Base-by-base conservation (phyloP, 2,113 vertebrate genomes). In the Paradisaea rubra region DNA sequence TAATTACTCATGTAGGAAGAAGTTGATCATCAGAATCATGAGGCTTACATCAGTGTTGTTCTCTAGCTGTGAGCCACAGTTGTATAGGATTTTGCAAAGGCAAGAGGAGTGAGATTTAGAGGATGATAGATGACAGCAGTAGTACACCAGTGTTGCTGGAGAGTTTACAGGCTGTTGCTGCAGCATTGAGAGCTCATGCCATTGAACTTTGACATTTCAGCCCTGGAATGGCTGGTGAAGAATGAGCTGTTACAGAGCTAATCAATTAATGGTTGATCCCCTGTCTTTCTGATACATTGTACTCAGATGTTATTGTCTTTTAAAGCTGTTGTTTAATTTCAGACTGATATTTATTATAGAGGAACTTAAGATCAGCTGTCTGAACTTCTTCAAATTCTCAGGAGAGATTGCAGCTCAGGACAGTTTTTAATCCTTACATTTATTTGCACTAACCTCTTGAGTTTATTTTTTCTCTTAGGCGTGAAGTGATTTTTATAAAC, bases 401-500 rank as follows among this genome's bases (percentile, higher is more conserved):
- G 68, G 31, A 53, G 42, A 82, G 74, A 61, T 8, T 59, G 17
- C 35, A 81, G 18, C 30, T 82, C 41, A 35, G 25, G 39, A 19
- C 47, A 47, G 54, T 80, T 88, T 82, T 41, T 80, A 61, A 86
- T 70, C 86, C 39, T 84, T 73, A 44, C 10, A 17, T 31, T 91
- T 81, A 44, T n/a, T 84, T 90, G 49, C 17, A 39, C 41, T 93
- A 72, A 70, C 57, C 53, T 54, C 54, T 95, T 47, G 57, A 70
- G 53, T 66, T 15, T 61, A 28, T 88, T 91, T 92, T 82, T 86
- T 90, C 33, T 91, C 72, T 73, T 47, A 93, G 72, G 54, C 5
- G 6, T 89, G 92, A 93, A 90, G 61, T 86, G 77, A 60, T 88
- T 94, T 83, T 88, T 91, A 71, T 88, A 89, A 88, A 72, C 39